A percentile compares a stretch with the other conserved stretches of the same genome.
These are phyloP conservation scores for Leucania comma DNA, from an alignment of 2,888 invertebrate species.

Conservation along the genomic window DNA sequence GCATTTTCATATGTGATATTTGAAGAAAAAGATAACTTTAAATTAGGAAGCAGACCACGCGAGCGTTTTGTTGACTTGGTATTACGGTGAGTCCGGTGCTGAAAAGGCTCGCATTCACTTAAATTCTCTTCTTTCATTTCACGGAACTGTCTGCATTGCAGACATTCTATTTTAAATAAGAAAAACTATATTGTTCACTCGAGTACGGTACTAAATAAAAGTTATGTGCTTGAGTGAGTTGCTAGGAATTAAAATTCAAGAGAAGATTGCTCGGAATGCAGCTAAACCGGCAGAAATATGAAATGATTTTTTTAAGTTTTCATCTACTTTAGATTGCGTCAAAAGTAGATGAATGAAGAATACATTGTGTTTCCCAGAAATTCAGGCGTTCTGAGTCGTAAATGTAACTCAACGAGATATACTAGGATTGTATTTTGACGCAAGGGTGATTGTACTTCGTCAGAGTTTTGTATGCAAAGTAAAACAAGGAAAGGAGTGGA, in stretches of 20 bases:
- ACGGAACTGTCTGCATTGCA: slow-evolving; percentile 76
- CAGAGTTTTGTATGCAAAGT: slow-evolving; percentile 70
- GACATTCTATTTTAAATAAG: slow-evolving; percentile 72
- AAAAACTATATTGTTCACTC: slow-evolving; percentile 72
- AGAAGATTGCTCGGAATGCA: slow-evolving; percentile 36
- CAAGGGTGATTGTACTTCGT: slow-evolving; percentile 49
- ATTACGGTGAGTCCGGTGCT: slow-evolving; percentile 61
- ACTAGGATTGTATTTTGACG: slow-evolving; percentile 46
- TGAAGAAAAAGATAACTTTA: slow-evolving; percentile 16
- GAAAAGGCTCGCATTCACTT: slow-evolving; percentile 69
- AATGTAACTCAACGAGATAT: slow-evolving; percentile 47
- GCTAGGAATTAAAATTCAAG: slow-evolving; percentile 53
- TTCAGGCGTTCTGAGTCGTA: slow-evolving; percentile 43
- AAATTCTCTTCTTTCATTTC: slow-evolving; percentile 72
- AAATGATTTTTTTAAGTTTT: slow-evolving; percentile 7
- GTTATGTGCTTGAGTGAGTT: slow-evolving; percentile 51
- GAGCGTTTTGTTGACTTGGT: slow-evolving; percentile 58
- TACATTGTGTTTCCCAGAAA: slow-evolving; percentile 32
- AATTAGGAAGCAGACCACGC: slow-evolving; percentile 52
- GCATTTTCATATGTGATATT: slow-evolving; percentile 6
- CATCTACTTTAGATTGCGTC: slow-evolving; percentile 10
- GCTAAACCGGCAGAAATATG: slow-evolving; percentile 28
- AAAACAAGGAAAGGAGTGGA: slow-evolving; percentile 66
- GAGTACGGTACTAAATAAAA: slow-evolving; percentile 60
- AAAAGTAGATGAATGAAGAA: slow-evolving; percentile 18